Evolutionary conservation across 2,113 vertebrate species (phyloP).

Genomic region (Aspiorhynchus laticeps): DNA sequence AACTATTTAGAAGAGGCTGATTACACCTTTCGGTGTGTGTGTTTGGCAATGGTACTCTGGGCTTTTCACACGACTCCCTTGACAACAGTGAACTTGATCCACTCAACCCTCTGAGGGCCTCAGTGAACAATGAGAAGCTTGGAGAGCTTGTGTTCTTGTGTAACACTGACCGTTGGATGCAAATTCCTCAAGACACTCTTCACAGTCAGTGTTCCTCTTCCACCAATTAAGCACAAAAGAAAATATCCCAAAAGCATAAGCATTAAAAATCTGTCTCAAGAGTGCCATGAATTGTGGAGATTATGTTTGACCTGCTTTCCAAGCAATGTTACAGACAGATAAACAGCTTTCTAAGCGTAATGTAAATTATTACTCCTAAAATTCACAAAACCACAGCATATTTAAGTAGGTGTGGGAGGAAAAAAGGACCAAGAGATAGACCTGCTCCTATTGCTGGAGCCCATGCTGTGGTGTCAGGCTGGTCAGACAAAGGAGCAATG

Average conservation of each 20-base stretch:
- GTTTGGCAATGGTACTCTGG: slow-evolving; percentile 8
- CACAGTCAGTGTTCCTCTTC: slow-evolving; percentile 15
- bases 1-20: not conserved
- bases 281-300: not conserved
- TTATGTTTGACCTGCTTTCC: slow-evolving; percentile 18
- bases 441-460: not conserved
- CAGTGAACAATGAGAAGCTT: not conserved
- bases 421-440: not conserved
- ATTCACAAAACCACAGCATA: not conserved
- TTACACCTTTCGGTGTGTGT: slow-evolving; percentile 21
- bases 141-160: slow-evolving; percentile 35
- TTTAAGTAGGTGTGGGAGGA: not conserved
- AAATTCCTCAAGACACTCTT: slow-evolving; percentile 23
- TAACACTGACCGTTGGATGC: slow-evolving; percentile 27
- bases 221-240: slow-evolving; percentile 24
- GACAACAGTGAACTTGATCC: slow-evolving; percentile 47
- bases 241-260: slow-evolving; percentile 3
- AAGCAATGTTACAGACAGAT: not conserved
- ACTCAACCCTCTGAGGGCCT: slow-evolving; percentile 41
- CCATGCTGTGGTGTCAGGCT: not conserved
- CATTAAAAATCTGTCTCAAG: not conserved
- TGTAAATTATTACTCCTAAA: not conserved
- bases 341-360: not conserved
- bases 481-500: not conserved
- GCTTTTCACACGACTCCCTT: slow-evolving; percentile 47